A percentile compares a stretch with the other conserved stretches of the same genome.
phyloP scores from a whole-genome alignment of 2,888 invertebrate species.

The Gymnocheta viridis region DNA sequence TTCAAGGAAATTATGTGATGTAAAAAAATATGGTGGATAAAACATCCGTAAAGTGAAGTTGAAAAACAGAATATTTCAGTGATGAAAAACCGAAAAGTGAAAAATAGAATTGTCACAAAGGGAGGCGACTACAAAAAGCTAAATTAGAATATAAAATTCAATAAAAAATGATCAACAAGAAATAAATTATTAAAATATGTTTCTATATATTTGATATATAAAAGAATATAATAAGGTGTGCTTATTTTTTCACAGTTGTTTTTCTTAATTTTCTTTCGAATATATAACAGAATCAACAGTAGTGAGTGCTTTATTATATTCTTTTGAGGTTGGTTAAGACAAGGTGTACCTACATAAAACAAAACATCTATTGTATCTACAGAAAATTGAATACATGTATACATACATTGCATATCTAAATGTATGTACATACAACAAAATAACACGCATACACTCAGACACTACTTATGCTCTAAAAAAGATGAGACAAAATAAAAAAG shows the following conservation, averaged over 20 bases:
- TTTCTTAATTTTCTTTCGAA: background rate
- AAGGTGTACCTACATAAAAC: conserved; percentile 69
- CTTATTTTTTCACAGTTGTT: background rate
- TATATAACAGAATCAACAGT: conserved; percentile 60
- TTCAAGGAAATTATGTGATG: conserved; percentile 30
- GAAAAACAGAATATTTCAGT: conserved; percentile 46
- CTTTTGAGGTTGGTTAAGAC: conserved; percentile 61
- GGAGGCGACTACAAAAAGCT: conserved; percentile 4
- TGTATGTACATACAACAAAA: conserved; percentile 16
- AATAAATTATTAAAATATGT: background rate
- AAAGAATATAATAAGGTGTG: background rate
- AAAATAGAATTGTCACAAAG: conserved; percentile 24
- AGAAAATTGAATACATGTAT: conserved; percentile 23
- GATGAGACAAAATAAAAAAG: conserved; percentile 33
- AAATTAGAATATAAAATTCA: background rate
- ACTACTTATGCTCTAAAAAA: conserved; percentile 25
- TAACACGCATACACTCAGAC: conserved; percentile 19
- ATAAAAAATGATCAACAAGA: background rate
- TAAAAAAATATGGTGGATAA: conserved; percentile 47
- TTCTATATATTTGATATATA: background rate
- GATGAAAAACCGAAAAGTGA: conserved; percentile 19
- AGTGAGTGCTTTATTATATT: conserved; percentile 47
- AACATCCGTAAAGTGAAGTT: conserved; percentile 47
- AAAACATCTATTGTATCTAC: conserved; percentile 49
- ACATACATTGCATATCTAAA: background rate